Conservation (phyloP, 1,140 invertebrate genomes). For the Mya arenaria region DNA sequence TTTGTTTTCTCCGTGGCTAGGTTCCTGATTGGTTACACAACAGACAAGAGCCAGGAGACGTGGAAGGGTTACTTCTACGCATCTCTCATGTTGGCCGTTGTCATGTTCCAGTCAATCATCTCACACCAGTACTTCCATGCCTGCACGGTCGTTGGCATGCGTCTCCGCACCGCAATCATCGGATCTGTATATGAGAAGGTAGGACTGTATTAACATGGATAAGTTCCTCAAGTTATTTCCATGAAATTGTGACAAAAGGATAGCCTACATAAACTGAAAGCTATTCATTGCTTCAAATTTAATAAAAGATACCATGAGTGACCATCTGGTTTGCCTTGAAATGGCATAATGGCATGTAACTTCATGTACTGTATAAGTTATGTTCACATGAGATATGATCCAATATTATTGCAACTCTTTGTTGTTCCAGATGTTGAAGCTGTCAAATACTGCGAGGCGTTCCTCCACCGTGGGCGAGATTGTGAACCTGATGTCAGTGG, state of each 20-base stretch:
- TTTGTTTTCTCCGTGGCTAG: too few relatives aligned
- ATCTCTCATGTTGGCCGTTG: constrained; percentile 87
- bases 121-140: constrained; percentile 83
- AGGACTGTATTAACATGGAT: too few relatives aligned
- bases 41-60: constrained; percentile 78
- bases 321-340: not conserved
- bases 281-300: too few relatives aligned
- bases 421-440: constrained; percentile 70
- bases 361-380: not conserved
- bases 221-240: too few relatives aligned
- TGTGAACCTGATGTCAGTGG: constrained; percentile 84
- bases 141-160: constrained; percentile 89
- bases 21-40: constrained; percentile 69
- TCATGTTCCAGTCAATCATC: constrained; percentile 92
- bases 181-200: constrained; percentile 96
- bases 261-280: too few relatives aligned
- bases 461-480: constrained; percentile 85
- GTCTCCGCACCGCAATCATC: constrained; percentile 94
- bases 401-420: too few relatives aligned
- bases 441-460: constrained; percentile 78
- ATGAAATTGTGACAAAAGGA: too few relatives aligned
- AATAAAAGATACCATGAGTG: too few relatives aligned
- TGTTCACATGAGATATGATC: not conserved
- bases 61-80: constrained; percentile 96
- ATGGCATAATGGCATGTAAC: not conserved